Percentiles rank a stretch among this genome's conserved stretches.
Evolutionary conservation across 1,140 invertebrate species (phyloP).

Genomic region (Odontomachus brunneus): DNA sequence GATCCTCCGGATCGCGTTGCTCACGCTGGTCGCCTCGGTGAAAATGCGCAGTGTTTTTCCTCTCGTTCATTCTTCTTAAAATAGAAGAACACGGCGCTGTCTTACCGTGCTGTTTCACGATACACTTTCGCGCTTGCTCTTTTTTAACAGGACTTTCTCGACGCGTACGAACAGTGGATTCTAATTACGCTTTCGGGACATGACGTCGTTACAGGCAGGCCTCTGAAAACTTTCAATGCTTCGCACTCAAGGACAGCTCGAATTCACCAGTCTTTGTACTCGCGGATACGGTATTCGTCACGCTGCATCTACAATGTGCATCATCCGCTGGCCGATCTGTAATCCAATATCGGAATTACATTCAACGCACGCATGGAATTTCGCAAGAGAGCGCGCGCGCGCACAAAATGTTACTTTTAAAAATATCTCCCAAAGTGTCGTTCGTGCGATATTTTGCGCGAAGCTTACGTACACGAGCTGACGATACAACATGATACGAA

Average conservation of each 20-base stretch:
- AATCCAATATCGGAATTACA: too few relatives aligned
- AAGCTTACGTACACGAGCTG: too few relatives aligned
- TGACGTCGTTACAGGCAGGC: conserved; percentile 6
- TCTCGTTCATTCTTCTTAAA: conserved; percentile 52
- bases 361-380: too few relatives aligned
- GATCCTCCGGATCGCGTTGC: too few relatives aligned
- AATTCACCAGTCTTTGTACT: conserved; percentile 26
- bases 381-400: too few relatives aligned
- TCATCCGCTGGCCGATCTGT: too few relatives aligned
- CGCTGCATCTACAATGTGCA: too few relatives aligned
- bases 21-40: too few relatives aligned
- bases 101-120: not conserved
- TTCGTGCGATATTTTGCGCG: too few relatives aligned
- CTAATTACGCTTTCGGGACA: conserved; percentile 38
- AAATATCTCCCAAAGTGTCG: too few relatives aligned
- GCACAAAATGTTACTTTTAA: too few relatives aligned
- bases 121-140: not conserved
- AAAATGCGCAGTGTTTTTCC: conserved; percentile 21
- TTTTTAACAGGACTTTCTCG: conserved; percentile 47
- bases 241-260: conserved; percentile 29
- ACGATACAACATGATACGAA: too few relatives aligned
- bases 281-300: not conserved
- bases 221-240: conserved; percentile 52
- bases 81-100: conserved; percentile 37
- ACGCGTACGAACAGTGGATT: conserved; percentile 31